Conservation (phyloP, 2,797 vertebrate species). For the Champsocephalus gunnari region DNA sequence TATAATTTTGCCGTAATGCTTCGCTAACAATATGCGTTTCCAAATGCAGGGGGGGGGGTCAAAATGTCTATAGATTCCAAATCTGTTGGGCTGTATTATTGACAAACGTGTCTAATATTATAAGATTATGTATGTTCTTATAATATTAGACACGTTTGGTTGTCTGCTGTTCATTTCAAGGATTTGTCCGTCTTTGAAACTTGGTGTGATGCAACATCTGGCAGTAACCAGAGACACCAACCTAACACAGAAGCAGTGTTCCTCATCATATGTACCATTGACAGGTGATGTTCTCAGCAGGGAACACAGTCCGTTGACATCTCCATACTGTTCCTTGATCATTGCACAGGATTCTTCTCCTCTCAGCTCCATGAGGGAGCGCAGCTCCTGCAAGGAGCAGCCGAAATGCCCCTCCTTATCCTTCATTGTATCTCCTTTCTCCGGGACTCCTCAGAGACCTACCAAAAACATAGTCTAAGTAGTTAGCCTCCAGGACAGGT, state of each 20-base stretch:
- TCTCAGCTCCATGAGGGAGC: constrained; percentile 95
- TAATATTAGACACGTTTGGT: no score
- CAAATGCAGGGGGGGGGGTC: no score
- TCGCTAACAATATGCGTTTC: no score
- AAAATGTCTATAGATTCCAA: no score
- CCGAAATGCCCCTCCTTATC: constrained; percentile 91
- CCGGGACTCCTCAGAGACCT: constrained; percentile 76
- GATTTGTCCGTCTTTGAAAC: no score
- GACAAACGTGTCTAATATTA: no score
- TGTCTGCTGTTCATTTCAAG: no score
- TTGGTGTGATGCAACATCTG: no score
- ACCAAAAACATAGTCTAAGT: constrained; percentile 60
- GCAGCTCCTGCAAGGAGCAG: constrained; percentile 90
- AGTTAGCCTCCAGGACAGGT: constrained; percentile 32
- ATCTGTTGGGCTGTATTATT: no score
- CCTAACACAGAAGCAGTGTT: background rate
- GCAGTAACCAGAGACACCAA: no score
- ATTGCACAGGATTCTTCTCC: constrained; percentile 89
- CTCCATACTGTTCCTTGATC: constrained; percentile 92
- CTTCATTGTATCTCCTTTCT: constrained; percentile 88
- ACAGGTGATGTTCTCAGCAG: constrained; percentile 93
- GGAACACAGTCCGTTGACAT: constrained; percentile 91
- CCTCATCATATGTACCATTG: constrained; percentile 85
- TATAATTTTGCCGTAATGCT: no score
- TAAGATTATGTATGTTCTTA: no score